Evolutionary conservation across 1,140 invertebrate species (phyloP).

Genomic region (Dryas iulia): DNA sequence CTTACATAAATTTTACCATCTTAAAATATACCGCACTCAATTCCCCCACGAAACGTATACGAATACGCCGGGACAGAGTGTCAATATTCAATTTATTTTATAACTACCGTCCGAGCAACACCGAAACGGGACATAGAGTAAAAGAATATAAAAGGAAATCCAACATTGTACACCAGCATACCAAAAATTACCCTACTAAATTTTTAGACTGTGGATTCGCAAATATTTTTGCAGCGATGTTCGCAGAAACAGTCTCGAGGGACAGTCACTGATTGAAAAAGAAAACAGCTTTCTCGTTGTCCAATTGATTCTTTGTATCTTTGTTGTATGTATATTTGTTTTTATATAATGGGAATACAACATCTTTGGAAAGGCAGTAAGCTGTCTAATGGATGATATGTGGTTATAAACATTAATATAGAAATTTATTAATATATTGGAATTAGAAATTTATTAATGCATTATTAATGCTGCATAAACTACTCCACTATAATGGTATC

Average conservation of each 20-base stretch:
- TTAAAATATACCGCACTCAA: slow-evolving; percentile 33
- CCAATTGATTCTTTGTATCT: slow-evolving; percentile 66
- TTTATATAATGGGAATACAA: slow-evolving; percentile 31
- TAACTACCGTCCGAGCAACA: slow-evolving; percentile 48
- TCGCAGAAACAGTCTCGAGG: slow-evolving; percentile 47
- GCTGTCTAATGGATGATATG: too few species aligned
- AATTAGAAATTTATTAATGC: too few species aligned
- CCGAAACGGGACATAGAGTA: slow-evolving; percentile 3
- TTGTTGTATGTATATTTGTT: slow-evolving; percentile 50
- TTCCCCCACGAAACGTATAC: slow-evolving; percentile 16
- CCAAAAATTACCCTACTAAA: not conserved
- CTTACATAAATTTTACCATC: slow-evolving; percentile 6
- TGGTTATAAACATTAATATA: too few species aligned
- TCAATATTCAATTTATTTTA: slow-evolving; percentile 73
- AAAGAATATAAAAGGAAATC: not conserved
- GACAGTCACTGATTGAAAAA: slow-evolving; percentile 72
- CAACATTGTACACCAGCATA: not conserved
- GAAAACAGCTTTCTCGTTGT: slow-evolving; percentile 67
- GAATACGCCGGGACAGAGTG: slow-evolving; percentile 36
- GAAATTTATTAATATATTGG: too few species aligned
- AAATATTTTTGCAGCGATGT: slow-evolving; percentile 22
- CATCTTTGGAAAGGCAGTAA: too few species aligned
- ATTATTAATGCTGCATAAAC: too few species aligned
- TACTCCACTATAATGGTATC: too few species aligned
- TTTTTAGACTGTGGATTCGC: slow-evolving; percentile 34